phyloP scores from a whole-genome alignment of 1,140 invertebrate species.

The Ectropis grisescens region DNA sequence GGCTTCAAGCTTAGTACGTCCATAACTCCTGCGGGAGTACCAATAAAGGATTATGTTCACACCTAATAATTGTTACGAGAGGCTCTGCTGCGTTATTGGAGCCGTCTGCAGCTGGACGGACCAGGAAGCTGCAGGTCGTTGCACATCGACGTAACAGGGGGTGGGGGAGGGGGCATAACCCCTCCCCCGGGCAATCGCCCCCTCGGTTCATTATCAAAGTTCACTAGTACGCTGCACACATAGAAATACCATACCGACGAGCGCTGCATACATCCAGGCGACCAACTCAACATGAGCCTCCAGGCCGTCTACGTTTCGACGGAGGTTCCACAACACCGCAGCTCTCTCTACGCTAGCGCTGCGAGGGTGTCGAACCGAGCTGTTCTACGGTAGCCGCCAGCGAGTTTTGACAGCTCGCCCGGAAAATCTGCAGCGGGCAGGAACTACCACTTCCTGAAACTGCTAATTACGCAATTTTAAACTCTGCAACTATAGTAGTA shows the following conservation, averaged over 20 bases:
- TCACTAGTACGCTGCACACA: constrained; percentile 53
- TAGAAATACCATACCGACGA: constrained; percentile 11
- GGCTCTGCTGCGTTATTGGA: no score
- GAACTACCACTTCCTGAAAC: no score
- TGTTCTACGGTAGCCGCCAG: constrained; percentile 26
- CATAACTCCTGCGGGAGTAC: no score
- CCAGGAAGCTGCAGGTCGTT: constrained; percentile 40
- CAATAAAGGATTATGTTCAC: no score
- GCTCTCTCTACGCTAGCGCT: constrained; percentile 26
- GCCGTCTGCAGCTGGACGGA: no score
- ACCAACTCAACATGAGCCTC: constrained; percentile 20
- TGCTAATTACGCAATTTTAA: no score
- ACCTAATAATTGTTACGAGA: no score
- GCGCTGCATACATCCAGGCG: constrained; percentile 12
- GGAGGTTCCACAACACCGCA: constrained; percentile 11
- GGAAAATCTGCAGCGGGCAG: constrained; percentile 49
- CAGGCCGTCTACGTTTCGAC: constrained; percentile 6
- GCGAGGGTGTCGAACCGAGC: constrained; percentile 27
- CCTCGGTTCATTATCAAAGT: constrained; percentile 65
- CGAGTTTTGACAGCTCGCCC: constrained; percentile 41
- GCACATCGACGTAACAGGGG: constrained; percentile 25
- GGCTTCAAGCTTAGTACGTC: no score
- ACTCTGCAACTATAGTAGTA: no score
- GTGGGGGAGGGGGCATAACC: constrained; percentile 22
- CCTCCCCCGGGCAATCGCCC: constrained; percentile 40